These are phyloP conservation scores for Smithornis capensis DNA, from an alignment of 2,113 vertebrate genomes.

Conservation along the genomic window DNA sequence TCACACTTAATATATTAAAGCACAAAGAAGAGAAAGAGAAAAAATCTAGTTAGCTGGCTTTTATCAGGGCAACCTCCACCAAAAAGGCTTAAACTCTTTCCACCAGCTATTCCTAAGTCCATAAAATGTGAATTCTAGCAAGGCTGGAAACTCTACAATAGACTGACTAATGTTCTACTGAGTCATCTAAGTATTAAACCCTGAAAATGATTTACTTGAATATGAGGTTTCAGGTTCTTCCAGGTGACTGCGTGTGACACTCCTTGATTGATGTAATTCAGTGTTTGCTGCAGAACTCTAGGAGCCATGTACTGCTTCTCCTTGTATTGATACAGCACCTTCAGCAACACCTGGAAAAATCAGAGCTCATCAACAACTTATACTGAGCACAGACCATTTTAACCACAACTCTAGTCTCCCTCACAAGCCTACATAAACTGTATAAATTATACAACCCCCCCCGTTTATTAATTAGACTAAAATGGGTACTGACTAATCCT, in stretches of 20 bases:
- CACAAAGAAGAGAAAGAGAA: neutral
- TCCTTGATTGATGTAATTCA: constrained; percentile 98
- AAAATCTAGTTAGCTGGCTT: neutral
- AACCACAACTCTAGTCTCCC: neutral
- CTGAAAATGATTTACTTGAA: constrained; percentile 82
- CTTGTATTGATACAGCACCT: constrained; percentile 97
- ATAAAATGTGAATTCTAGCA: neutral
- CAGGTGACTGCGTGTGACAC: constrained; percentile 96
- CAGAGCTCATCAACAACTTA: neutral
- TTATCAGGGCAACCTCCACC: neutral
- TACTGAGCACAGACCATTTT: neutral
- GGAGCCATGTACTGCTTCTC: constrained; percentile 97
- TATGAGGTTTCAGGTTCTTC: constrained; percentile 97
- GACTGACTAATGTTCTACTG: neutral
- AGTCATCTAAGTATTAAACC: neutral
- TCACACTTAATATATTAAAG: neutral
- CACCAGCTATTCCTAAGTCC: neutral
- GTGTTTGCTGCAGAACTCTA: constrained; percentile 94
- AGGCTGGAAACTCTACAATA: neutral
- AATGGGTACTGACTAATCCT: neutral
- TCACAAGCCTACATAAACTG: neutral
- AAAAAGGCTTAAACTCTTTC: neutral
- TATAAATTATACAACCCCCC: neutral
- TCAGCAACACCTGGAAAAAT: constrained; percentile 88
- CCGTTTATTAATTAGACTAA: neutral